Base-by-base conservation (phyloP, 2,113 vertebrate species). In the Mus spicilegus region DNA sequence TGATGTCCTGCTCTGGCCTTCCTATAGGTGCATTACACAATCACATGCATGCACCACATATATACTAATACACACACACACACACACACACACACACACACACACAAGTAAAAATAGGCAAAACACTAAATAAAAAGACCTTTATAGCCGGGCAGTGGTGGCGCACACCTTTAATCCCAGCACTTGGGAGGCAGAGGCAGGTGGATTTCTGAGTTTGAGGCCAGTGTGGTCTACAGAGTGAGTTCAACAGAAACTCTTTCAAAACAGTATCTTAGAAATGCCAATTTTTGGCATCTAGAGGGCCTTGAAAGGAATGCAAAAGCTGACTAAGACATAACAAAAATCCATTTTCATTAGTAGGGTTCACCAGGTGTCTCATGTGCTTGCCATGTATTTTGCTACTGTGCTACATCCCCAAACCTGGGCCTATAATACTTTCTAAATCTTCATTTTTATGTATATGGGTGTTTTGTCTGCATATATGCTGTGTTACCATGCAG, bases 221-320 rank as follows among this genome's bases (percentile, higher is more conserved):
- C 7, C 49, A 49, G 49, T 49, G 3, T 49, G 49, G 49, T 49
- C 49, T 49, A 49, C 7, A 49, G 49, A 49, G 49, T 49, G 49
- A 49, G 49, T 6, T 49, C 49, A 81, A 24, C 19, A 51, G 54
- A 90, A 90, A 24, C 30, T 72, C 89, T 56, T 95, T 93, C 70
- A 92, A 85, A 26, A 86, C 76, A 5, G 94, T 90, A 86, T 46
- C 63, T 94, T 67, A 85, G 75, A 90, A 96, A 95, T 90, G 51
- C 22, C 87, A 95, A 93, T 0, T 93, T 86, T 56, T 82, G 56
- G 49, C 30, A 97, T 75, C 20, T 26, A 86, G 16, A 87, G 58
- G 20, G 16, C n/a, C 30, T 67, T 84, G 39, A 91, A 92, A 93
- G 75, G 56, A 13, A 86, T 33, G 89, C n/a, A 86, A 90, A 95